A percentile compares a stretch with the other conserved stretches of the same genome.
Conservation (phyloP, 2,888 invertebrate genomes). For the Dyspetes luteomarginatus region DNA sequence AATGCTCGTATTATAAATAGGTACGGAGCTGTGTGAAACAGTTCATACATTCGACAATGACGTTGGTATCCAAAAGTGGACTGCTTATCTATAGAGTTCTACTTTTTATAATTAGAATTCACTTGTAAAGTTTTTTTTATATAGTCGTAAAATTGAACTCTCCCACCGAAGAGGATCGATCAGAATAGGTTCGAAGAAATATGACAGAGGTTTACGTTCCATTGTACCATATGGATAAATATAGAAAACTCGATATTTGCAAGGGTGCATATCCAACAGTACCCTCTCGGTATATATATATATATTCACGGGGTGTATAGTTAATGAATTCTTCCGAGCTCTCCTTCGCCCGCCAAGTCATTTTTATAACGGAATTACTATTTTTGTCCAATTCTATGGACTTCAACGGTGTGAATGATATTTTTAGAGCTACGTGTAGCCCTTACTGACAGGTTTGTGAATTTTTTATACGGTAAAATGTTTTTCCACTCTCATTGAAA, state of each 20-base stretch:
- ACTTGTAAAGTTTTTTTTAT: not conserved
- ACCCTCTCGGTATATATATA: not conserved
- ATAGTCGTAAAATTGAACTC: not conserved
- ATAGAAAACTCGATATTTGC: conserved; percentile 17
- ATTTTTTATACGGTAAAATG: too few species aligned
- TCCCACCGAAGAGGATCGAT: conserved; percentile 7
- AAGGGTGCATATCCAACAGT: conserved; percentile 13
- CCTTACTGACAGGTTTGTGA: too few species aligned
- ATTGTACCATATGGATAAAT: conserved; percentile 1
- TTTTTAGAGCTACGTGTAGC: not conserved
- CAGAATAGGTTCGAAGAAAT: conserved; percentile 24
- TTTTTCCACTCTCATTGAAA: too few species aligned
- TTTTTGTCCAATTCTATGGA: conserved; percentile 19
- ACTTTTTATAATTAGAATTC: conserved; percentile 38
- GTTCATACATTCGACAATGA: not conserved
- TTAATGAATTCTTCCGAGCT: conserved; percentile 14
- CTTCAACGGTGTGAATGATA: not conserved
- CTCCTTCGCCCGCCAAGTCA: not conserved
- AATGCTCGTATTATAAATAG: conserved; percentile 36
- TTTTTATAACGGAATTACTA: conserved; percentile 13
- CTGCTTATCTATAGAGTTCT: conserved; percentile 20
- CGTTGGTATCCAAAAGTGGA: conserved; percentile 31
- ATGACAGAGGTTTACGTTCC: conserved; percentile 17
- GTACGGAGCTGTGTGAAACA: not conserved
- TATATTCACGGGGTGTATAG: not conserved